phyloP scores from a whole-genome alignment of 37 sponge, comb jelly and placozoan genomes.

The Haliclona indistincta region DNA sequence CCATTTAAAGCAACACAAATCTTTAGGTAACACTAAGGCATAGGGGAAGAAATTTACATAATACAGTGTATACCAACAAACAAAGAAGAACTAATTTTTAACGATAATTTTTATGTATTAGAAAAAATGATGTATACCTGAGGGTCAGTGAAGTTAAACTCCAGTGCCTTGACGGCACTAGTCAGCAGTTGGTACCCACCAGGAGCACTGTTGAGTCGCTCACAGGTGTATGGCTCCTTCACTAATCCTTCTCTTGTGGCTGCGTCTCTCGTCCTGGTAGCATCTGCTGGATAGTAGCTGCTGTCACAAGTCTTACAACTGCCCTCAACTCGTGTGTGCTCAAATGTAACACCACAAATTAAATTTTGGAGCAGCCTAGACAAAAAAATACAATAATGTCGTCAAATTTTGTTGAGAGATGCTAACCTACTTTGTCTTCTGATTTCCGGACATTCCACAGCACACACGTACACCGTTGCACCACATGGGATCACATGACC shows the following conservation, averaged over 20 bases:
- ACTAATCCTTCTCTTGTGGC: too few relatives aligned
- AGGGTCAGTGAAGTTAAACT: constrained; percentile 62
- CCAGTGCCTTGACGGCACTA: not conserved
- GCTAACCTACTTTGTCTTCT: constrained; percentile 50
- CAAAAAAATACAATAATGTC: not conserved
- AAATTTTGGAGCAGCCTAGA: constrained; percentile 8
- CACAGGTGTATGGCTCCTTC: constrained; percentile 72
- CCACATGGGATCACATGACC: constrained; percentile 67
- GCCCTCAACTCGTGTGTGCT: constrained; percentile 17
- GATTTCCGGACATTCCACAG: constrained; percentile 53
- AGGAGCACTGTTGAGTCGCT: constrained; percentile 34
- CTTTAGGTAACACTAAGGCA: too few relatives aligned
- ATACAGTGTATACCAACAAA: too few relatives aligned
- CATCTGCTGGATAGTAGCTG: too few relatives aligned
- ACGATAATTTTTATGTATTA: not conserved
- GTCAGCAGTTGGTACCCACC: constrained; percentile 46
- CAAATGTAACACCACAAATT: constrained; percentile 20
- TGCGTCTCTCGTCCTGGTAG: too few relatives aligned
- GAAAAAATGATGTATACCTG: constrained; percentile 23
- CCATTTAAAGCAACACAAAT: too few relatives aligned
- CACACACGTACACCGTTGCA: constrained; percentile 60
- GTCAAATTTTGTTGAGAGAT: not conserved
- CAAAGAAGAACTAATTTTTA: not conserved
- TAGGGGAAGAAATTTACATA: too few relatives aligned
- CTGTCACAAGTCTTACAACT: constrained; percentile 26